Evolutionary conservation across 2,888 invertebrate genomes (phyloP), one percentile per base, ranked within the genome.

Genomic region (Ceriagrion tenellum): DNA sequence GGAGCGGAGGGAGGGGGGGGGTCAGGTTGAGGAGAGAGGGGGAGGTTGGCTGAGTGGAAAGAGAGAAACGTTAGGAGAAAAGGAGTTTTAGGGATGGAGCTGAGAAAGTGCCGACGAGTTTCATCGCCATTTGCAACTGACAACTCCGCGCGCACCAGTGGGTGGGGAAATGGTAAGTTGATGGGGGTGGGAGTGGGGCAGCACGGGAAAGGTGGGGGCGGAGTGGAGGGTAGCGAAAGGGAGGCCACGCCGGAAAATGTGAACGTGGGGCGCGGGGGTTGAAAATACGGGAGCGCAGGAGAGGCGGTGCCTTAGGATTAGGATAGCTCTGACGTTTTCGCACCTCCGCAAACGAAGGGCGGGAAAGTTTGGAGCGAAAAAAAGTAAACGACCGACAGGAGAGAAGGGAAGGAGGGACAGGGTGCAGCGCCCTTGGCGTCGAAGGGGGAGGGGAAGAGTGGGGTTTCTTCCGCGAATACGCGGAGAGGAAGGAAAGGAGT

Each of bases 41-140:
- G 56, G n/a, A 30, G 35, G 35, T 18, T 30, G 59, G 63, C 4
- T 4, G 23, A 18, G 6, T 30, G 35, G 81, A 35, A 81, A 35
- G 35, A 81, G 91, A 91, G 91, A 40, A 93, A 89, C 35, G 81
- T 35, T 35, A 35, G 81, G 81, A 89, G 89, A 55, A 89, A 69
- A 93, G 93, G 69, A 93, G 93, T 35, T 59, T 59, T 40, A 6
- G 59, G 91, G 91, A 30, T 56, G 59, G 59, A 56, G 91, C 91
- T 63, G 91, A 93, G 93, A 93, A 93, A 93, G 93, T 93, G 69
- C 93, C 93, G 40, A 69, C 69, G 93, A 93, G 93, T 93, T 93
- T 93, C 93, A 93, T 93, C 93, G 93, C 93, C 93, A 69, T 93
- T 93, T 93, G 93, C 93, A 93, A 93, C 93, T 93, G 93, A 93